Evolutionary conservation across 2,797 vertebrate genomes (phyloP), one percentile per base, ranked within the genome.

Genomic region (Trichosurus vulpecula): DNA sequence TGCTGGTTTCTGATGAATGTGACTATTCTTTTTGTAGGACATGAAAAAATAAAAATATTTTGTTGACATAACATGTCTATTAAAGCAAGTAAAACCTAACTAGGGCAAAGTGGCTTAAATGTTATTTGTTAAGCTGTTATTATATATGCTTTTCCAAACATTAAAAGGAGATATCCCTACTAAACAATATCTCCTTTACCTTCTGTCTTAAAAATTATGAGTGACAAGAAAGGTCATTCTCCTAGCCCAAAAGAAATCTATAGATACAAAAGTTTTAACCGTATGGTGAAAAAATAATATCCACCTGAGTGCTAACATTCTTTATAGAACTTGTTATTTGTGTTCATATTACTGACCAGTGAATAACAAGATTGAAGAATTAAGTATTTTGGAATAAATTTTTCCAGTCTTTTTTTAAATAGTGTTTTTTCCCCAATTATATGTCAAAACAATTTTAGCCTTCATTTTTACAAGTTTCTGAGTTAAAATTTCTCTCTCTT

Each of bases 41-140:
- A 95, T 92, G 2, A 92, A 95, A 94, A 52, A 57, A 56, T 4
- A 27, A 81, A 81, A 81, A 10, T 81, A 47, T 81, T 41, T 94
- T 93, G 93, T 93, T 89, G 52, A 54, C 12, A 41, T 81, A 92
- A 0, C 35, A 93, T 58, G 52, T 92, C 91, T 19, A 54, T 57
- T 30, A 51, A 97, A 93, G 61, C 66, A 74, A 74, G 35, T 74
- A 41, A 74, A 74, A 41, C 6, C 16, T 41, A 74, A 91, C 27
- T 87, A 94, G 51, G 94, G 96, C 31, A 61, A 1, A 54, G 0
- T 0, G 90, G 90, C 52, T 94, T 94, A 95, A 97, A 96, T 91
- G 57, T 66, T 93, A 94, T 12, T 74, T 91, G 35, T 53, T 90
- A 93, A 74, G 89, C 51, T 61, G 3, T 1, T 51, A 55, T 57